These are phyloP conservation scores for Semotilus atromaculatus DNA, from an alignment of 2,797 vertebrate genomes.

Conservation along the genomic window DNA sequence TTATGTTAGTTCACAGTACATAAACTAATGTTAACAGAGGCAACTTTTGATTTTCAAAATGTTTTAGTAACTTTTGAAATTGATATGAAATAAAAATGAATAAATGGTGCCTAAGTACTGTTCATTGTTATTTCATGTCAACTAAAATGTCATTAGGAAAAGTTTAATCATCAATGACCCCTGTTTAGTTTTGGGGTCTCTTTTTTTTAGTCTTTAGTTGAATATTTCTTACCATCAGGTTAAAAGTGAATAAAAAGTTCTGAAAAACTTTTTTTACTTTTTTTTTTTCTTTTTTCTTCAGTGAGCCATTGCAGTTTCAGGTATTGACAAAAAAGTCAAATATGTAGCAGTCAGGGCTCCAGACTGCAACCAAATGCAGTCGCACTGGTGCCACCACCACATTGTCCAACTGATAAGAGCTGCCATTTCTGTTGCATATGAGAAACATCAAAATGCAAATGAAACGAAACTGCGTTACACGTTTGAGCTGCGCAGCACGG, in stretches of 20 bases:
- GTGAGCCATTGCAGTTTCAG: background rate
- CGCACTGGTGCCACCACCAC: no score
- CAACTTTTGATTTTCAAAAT: background rate
- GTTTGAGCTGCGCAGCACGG: no score
- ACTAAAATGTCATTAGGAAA: background rate
- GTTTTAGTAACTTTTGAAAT: no score
- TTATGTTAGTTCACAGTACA: background rate
- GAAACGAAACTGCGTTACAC: no score
- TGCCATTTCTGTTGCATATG: no score
- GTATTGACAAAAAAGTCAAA: background rate
- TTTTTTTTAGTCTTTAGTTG: background rate
- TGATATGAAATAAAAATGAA: no score
- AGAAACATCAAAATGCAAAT: no score
- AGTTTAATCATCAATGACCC: background rate
- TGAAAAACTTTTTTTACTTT: background rate
- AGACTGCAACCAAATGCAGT: no score
- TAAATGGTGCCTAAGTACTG: background rate
- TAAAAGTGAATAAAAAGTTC: background rate
- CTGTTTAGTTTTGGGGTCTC: background rate
- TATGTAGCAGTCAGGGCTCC: background rate
- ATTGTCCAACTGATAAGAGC: no score
- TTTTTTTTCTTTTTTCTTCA: background rate
- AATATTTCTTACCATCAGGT: constrained; percentile 10
- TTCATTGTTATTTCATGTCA: background rate
- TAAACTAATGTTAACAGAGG: background rate